A percentile compares a stretch with the other conserved stretches of the same genome.
Evolutionary conservation across 2,888 invertebrate species (phyloP).

Genomic region (Lissocephala sabroskyi): DNA sequence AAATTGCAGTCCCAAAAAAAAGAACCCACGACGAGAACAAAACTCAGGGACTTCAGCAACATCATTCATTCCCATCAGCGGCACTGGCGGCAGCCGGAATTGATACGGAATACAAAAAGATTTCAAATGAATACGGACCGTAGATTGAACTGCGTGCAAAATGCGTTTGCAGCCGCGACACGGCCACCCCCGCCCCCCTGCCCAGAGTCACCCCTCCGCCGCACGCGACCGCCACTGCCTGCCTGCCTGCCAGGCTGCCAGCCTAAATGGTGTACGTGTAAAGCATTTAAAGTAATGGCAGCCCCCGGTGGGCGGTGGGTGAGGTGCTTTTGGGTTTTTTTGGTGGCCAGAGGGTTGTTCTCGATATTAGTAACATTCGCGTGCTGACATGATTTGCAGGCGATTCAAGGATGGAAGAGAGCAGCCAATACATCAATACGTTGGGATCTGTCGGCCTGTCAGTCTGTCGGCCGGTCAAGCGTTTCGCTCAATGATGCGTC

Average conservation of each 20-base stretch:
- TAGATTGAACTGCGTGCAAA: conserved; percentile 67
- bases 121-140: conserved; percentile 45
- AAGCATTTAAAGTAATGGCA: conserved; percentile 61
- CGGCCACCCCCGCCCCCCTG: conserved; percentile 23
- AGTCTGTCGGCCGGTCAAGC: conserved; percentile 32
- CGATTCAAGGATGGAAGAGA: conserved; percentile 45
- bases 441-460: conserved; percentile 11
- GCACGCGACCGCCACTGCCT: not conserved
- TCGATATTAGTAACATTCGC: conserved; percentile 44
- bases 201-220: conserved; percentile 23
- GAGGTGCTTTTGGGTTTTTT: conserved; percentile 1
- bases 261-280: conserved; percentile 55
- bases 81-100: not conserved
- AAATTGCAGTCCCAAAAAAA: too few relatives aligned
- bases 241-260: too few relatives aligned
- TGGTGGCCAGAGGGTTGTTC: conserved; percentile 7
- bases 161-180: conserved; percentile 39
- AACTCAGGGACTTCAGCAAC: not conserved
- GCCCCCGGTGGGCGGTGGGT: conserved; percentile 19
- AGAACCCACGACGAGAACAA: conserved; percentile 3
- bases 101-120: conserved; percentile 41
- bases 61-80: not conserved
- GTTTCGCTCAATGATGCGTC: conserved; percentile 48
- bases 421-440: conserved; percentile 56
- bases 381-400: conserved; percentile 40